Evolutionary conservation across 2,797 vertebrate genomes (phyloP), one percentile per base, ranked within the genome.

Genomic region (Masticophis lateralis): DNA sequence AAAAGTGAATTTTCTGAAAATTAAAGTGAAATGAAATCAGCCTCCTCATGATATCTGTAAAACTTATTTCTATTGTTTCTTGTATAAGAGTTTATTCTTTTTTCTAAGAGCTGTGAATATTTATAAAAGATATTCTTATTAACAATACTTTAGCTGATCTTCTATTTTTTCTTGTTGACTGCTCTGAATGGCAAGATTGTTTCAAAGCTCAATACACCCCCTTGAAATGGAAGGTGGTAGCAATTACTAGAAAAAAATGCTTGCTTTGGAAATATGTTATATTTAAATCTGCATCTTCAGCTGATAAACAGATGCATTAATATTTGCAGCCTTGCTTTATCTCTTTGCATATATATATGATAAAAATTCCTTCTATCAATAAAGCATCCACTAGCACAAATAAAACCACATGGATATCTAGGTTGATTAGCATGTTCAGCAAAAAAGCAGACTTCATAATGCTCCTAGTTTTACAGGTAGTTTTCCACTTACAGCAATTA

Each of bases 1-100:
- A 94, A 96, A 96, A 94, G 95, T 94, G 94, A 95, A 89, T 91
- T 63, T 93, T 92, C 86, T 66, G 88, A 93, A 90, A 95, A 27
- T 89, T 27, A 91, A 96, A 79, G 25, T 57, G 69, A 37, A 96
- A 95, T 95, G 90, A 90, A 97, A 95, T 97, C 94, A 96, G 91
- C 89, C 94, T 96, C 97, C 94, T 92, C 97, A 92, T 63, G n/a
- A 53, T 22, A 83, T 57, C 28, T 57, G 20, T 22, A 22, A 86
- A 32, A 63, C 37, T 16, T 3, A 13, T 89, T 63, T 63, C 18
- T 27, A 69, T 55, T 37, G 79, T 94, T 89, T 32, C 94, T 93
- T 94, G 93, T 94, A 88, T 89, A 27, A 89, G 92, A 59, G 20
- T 20, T 56, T 13, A 95, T 55, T 37, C 0, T 66, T 87, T 79